phyloP scores from a whole-genome alignment of 2,113 vertebrate species.

The Coregonus clupeaformis region DNA sequence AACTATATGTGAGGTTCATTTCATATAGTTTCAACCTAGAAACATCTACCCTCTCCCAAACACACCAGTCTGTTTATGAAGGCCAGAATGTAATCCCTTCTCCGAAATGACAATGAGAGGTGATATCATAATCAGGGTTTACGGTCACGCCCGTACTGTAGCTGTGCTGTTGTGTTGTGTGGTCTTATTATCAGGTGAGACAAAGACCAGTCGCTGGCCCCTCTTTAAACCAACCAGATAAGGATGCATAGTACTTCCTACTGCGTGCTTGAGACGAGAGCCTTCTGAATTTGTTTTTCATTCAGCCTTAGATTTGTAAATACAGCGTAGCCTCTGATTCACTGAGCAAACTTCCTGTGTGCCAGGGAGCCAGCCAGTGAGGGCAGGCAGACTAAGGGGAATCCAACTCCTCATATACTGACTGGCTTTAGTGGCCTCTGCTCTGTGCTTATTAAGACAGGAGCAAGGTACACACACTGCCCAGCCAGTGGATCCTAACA shows the following conservation, averaged over 20 bases:
- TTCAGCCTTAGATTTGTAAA: constrained; percentile 18
- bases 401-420: not conserved
- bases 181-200: not conserved
- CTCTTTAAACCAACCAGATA: constrained; percentile 23
- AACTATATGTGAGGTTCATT: constrained; percentile 35
- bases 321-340: constrained; percentile 25
- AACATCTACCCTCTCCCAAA: not conserved
- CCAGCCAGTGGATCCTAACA: not conserved
- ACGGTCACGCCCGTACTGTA: not conserved
- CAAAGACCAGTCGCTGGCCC: constrained; percentile 4
- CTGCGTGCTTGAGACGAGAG: constrained; percentile 18
- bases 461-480: not conserved
- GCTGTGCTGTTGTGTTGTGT: not conserved
- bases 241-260: not conserved
- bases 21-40: constrained; percentile 47
- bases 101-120: not conserved
- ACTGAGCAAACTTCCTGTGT: constrained; percentile 16
- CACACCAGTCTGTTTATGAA: not conserved
- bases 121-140: not conserved
- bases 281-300: not conserved
- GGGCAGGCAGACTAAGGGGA: not conserved
- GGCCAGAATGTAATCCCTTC: not conserved
- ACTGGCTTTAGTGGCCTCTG: not conserved
- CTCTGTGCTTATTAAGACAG: not conserved
- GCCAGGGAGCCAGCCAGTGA: not conserved